phyloP scores from a whole-genome alignment of 1,140 invertebrate genomes.

The Lineus longissimus region DNA sequence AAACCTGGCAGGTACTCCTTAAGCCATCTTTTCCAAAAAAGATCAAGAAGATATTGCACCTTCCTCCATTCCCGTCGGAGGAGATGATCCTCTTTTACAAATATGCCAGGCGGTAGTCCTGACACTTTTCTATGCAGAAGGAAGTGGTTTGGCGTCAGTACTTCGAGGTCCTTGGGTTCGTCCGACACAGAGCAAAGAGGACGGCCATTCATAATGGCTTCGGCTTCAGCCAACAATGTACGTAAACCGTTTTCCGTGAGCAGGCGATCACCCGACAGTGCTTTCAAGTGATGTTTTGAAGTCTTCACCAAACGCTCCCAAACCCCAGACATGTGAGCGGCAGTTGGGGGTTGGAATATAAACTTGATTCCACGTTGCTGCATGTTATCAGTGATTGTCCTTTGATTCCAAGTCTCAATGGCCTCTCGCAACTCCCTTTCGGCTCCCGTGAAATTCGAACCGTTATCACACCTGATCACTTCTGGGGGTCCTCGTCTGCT shows the following conservation, averaged over 20 bases:
- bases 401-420: not conserved
- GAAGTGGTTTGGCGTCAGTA: conserved; percentile 4
- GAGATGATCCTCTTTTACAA: not conserved
- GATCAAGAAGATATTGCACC: not conserved
- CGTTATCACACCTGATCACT: not conserved
- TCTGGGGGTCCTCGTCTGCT: not conserved
- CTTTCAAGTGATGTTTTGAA: not conserved
- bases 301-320: not conserved
- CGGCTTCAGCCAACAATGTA: not conserved
- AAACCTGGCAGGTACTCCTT: not conserved
- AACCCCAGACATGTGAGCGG: not conserved
- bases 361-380: not conserved
- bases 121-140: not conserved
- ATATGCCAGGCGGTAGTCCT: not conserved
- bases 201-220: not conserved
- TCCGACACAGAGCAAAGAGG: not conserved
- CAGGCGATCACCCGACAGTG: not conserved
- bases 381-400: not conserved
- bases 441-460: conserved; percentile 1
- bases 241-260: not conserved
- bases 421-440: not conserved
- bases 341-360: not conserved
- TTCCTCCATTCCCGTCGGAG: not conserved
- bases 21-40: not conserved
- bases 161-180: not conserved